Percentiles rank a stretch among this genome's conserved stretches.
Evolutionary conservation across 2,888 invertebrate species (phyloP).

Genomic region (Ornithoptera alexandrae): DNA sequence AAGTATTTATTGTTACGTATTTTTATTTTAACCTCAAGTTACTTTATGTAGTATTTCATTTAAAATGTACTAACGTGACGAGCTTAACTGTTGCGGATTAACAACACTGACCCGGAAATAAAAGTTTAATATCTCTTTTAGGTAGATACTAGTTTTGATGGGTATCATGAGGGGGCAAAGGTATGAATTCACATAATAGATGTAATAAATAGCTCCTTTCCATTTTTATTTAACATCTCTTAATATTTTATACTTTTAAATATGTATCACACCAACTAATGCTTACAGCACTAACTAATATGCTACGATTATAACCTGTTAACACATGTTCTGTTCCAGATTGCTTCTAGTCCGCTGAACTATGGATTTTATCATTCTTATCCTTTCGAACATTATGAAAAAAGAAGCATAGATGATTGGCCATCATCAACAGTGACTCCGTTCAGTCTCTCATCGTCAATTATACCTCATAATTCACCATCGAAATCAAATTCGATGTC

Average conservation of each 20-base stretch:
- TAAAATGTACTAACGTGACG: constrained; percentile 6
- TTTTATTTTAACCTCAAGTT: background rate
- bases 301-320: constrained; percentile 62
- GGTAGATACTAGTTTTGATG: constrained; percentile 69
- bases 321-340: constrained; percentile 80
- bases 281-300: constrained; percentile 55
- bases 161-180: constrained; percentile 71
- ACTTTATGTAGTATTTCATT: background rate
- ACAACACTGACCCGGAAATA: constrained; percentile 37
- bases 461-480: constrained; percentile 47
- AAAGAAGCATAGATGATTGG: constrained; percentile 63
- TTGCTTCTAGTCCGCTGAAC: constrained; percentile 86
- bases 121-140: constrained; percentile 59
- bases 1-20: background rate
- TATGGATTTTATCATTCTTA: constrained; percentile 86
- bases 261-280: constrained; percentile 32
- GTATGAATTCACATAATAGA: constrained; percentile 54
- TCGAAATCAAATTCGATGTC: constrained; percentile 44
- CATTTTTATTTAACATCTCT: constrained; percentile 12
- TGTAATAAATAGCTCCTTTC: constrained; percentile 36
- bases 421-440: constrained; percentile 57
- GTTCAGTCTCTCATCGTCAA: constrained; percentile 48
- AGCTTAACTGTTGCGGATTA: constrained; percentile 8
- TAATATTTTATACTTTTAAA: constrained; percentile 2
- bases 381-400: constrained; percentile 70